phyloP scores from a whole-genome alignment of 1,140 invertebrate species.

The Carcinoscorpius rotundicauda region DNA sequence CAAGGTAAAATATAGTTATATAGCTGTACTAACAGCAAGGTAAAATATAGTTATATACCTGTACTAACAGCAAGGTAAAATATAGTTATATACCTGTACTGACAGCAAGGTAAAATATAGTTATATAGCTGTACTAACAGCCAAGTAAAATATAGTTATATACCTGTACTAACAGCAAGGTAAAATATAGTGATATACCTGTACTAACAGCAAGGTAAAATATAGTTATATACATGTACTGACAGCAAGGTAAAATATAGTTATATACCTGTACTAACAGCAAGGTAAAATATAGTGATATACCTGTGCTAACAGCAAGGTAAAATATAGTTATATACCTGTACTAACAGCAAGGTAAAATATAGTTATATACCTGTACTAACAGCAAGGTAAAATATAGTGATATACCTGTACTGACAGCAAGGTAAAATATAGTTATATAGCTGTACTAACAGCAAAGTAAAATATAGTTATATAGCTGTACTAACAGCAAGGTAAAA shows the following conservation, averaged over 20 bases:
- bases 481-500: slow-evolving; percentile 32
- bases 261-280: slow-evolving; percentile 22
- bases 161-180: slow-evolving; percentile 29
- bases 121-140: slow-evolving; percentile 22
- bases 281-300: slow-evolving; percentile 27
- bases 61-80: slow-evolving; percentile 32
- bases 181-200: slow-evolving; percentile 19
- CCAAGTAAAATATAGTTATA: slow-evolving; percentile 27
- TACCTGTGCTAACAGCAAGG: slow-evolving; percentile 29
- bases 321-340: slow-evolving; percentile 20
- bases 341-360: slow-evolving; percentile 32
- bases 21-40: slow-evolving; percentile 29
- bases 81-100: slow-evolving; percentile 15
- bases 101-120: slow-evolving; percentile 30
- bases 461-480: slow-evolving; percentile 20
- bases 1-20: slow-evolving; percentile 27
- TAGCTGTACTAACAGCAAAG: slow-evolving; percentile 28
- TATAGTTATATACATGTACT: slow-evolving; percentile 15
- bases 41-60: slow-evolving; percentile 20
- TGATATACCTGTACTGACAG: slow-evolving; percentile 22
- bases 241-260: slow-evolving; percentile 30
- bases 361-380: slow-evolving; percentile 15
- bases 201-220: slow-evolving; percentile 32
- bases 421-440: slow-evolving; percentile 27
- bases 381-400: slow-evolving; percentile 30